phyloP scores from a whole-genome alignment of 2,113 vertebrate genomes.

The Carettochelys insculpta region DNA sequence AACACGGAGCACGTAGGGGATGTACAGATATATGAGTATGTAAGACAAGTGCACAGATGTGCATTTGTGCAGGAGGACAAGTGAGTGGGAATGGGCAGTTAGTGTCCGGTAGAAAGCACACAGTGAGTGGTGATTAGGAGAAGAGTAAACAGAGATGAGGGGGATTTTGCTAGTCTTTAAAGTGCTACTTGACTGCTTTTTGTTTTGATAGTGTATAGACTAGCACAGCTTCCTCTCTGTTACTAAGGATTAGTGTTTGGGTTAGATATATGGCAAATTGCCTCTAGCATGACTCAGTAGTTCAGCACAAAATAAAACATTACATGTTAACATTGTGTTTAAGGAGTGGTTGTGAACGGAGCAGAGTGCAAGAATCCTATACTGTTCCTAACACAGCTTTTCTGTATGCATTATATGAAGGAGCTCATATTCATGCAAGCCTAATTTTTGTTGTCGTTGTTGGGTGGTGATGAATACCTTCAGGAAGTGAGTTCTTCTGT shows the following conservation, averaged over 20 bases:
- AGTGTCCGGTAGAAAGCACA: background rate
- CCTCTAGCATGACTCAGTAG: background rate
- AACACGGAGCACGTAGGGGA: background rate
- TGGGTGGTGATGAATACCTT: background rate
- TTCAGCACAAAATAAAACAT: background rate
- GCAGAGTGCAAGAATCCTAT: background rate
- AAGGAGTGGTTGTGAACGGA: background rate
- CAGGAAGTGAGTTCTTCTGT: background rate
- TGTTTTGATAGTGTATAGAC: too few species aligned
- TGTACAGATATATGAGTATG: background rate
- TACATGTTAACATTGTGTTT: background rate
- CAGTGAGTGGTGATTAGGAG: background rate
- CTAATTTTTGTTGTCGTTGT: background rate
- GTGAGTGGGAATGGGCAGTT: background rate
- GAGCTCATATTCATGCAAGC: background rate
- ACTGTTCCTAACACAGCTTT: background rate
- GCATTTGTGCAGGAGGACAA: background rate
- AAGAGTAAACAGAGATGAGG: background rate
- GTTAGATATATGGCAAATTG: background rate
- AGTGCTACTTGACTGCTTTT: too few species aligned
- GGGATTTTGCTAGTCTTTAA: too few species aligned
- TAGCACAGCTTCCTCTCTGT: too few species aligned
- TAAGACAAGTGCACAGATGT: background rate
- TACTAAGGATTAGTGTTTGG: too few species aligned
- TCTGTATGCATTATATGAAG: background rate